Base-by-base conservation (phyloP, 2,797 vertebrate genomes). In the Pipistrellus nathusii region DNA sequence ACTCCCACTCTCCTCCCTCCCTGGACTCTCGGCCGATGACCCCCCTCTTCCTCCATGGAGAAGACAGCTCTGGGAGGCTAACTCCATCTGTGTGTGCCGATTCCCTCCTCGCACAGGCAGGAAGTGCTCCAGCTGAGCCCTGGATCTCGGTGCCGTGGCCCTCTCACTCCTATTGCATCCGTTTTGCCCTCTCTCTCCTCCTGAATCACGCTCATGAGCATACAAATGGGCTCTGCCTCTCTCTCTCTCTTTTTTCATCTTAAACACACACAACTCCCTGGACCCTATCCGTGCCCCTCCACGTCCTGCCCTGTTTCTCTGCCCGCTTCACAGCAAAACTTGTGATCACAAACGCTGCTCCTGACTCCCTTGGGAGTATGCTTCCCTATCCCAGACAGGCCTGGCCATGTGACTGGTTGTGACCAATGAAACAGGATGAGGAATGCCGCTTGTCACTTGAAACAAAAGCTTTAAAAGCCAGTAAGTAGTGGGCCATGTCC, bases 251-350 rank as follows among this genome's bases (percentile, higher is more conserved):
- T 41, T 41, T 41, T 41, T 41, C 82, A 66, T 76, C 73, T 91
- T 62, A 71, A 94, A 90, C 73, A 64, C 76, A 27, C n/a, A 55
- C 32, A 55, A 35, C 20, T 46, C 20, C 30, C n/a, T 38, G 30
- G 48, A 66, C 62, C 27, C 78, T 27, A 9, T 10, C 64, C 35
- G 2, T 4, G 0, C 35, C 20, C 35, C 83, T 88, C 53, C 32
- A 30, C 21, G 27, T 41, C 71, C 71, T 81, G 55, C n/a, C 59
- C 46, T 8, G 14, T 69, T 68, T 94, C 80, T 90, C 89, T 69
- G 32, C 30, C 25, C 57, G 13, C n/a, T 88, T 84, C 41, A 18
- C 4, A 73, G 68, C 68, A 38, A 76, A 89, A 25, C 32, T 64
- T 86, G 20, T 51, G 51, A 23, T 32, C 85, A 85, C 27, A 57